Percentiles rank a stretch among this genome's conserved stretches.
These are phyloP conservation scores for Ariolimax columbianus DNA, from an alignment of 2,888 invertebrate genomes.

Conservation along the genomic window DNA sequence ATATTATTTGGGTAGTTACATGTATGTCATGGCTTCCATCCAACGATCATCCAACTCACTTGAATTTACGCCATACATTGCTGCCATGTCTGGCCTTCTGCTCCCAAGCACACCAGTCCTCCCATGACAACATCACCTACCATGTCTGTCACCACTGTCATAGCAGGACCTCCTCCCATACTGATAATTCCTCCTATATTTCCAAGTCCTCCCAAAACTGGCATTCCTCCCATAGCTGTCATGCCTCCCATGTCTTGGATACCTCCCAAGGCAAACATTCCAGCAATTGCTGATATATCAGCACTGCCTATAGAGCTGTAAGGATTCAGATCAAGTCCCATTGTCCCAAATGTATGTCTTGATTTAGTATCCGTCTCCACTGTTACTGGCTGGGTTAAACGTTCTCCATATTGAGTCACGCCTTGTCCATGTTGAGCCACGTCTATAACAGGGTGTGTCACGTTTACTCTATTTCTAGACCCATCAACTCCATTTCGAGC, in stretches of 20 bases:
- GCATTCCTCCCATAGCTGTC: slow-evolving; percentile 13
- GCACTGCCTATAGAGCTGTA: neutral
- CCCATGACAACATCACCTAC: slow-evolving; percentile 17
- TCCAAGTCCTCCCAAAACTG: neutral
- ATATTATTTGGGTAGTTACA: neutral
- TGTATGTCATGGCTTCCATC: neutral
- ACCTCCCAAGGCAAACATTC: too few relatives aligned
- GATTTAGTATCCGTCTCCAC: neutral
- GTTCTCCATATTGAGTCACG: neutral
- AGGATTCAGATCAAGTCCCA: slow-evolving; percentile 5
- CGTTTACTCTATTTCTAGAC: too few relatives aligned
- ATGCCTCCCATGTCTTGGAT: neutral
- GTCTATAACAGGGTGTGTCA: too few relatives aligned
- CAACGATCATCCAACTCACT: slow-evolving; percentile 22
- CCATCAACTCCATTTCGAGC: too few relatives aligned
- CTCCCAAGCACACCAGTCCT: slow-evolving; percentile 23
- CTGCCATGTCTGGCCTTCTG: slow-evolving; percentile 16
- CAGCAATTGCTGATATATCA: neutral
- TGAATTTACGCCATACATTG: slow-evolving; percentile 37
- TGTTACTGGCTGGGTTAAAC: neutral
- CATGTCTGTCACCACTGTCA: slow-evolving; percentile 20
- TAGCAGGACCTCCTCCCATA: neutral
- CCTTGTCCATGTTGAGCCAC: neutral
- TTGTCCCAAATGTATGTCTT: neutral
- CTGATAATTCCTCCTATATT: slow-evolving; percentile 14